A percentile compares a stretch with the other conserved stretches of the same genome.
These are phyloP conservation scores for Cerceris rybyensis DNA, from an alignment of 2,888 invertebrate species.

Conservation along the genomic window DNA sequence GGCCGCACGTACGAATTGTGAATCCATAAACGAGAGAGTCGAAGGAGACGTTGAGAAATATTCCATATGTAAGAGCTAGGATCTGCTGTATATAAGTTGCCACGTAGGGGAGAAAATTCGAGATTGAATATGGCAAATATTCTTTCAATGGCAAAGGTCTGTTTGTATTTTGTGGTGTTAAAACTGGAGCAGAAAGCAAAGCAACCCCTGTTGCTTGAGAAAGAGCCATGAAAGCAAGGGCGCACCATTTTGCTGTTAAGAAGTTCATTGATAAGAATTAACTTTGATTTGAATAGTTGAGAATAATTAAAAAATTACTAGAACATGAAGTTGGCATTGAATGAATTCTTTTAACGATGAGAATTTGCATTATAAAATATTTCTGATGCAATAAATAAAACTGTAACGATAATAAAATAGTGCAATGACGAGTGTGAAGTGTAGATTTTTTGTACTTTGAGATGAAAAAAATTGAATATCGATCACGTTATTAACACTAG, in stretches of 20 bases:
- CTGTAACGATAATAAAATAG: too few species aligned
- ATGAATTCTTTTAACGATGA: too few species aligned
- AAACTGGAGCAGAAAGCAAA: conserved; percentile 26
- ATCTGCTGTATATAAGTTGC: conserved; percentile 40
- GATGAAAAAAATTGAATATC: too few species aligned
- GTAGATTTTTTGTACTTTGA: too few species aligned
- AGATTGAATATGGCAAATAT: conserved; percentile 38
- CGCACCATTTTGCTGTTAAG: conserved; percentile 37
- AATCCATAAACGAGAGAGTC: conserved; percentile 59
- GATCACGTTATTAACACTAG: too few species aligned
- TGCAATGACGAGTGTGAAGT: too few species aligned
- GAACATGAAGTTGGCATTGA: too few species aligned
- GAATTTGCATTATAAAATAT: too few species aligned
- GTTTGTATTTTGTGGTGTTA: conserved; percentile 9
- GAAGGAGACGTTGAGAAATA: conserved; percentile 48
- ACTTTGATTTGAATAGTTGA: too few species aligned
- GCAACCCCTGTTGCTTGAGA: conserved; percentile 34
- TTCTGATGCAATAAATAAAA: too few species aligned
- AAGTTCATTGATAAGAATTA: neutral
- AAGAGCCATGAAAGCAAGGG: conserved; percentile 31
- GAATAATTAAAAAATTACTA: too few species aligned
- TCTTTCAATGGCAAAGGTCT: conserved; percentile 33
- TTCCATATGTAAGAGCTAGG: conserved; percentile 22
- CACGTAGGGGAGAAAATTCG: conserved; percentile 12
- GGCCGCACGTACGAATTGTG: conserved; percentile 57